Evolutionary conservation across 2,797 vertebrate genomes (phyloP).

Genomic region (Enteromius viviparus): DNA sequence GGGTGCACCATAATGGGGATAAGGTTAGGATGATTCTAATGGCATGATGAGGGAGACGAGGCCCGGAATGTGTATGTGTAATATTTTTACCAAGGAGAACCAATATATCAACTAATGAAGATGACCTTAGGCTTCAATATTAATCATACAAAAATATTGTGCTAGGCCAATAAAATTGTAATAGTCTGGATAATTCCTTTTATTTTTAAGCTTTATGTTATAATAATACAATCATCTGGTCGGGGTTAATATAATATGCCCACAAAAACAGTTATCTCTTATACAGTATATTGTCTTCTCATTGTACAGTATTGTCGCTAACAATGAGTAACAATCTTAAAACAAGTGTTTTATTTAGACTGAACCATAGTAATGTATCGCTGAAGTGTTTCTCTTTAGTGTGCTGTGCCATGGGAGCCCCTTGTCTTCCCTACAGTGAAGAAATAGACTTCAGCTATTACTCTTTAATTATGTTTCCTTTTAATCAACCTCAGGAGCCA

Average conservation of each 20-base stretch:
- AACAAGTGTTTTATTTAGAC: background rate
- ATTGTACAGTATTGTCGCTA: background rate
- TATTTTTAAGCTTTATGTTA: background rate
- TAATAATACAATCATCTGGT: background rate
- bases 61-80: background rate
- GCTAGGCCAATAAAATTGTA: background rate
- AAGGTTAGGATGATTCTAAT: background rate
- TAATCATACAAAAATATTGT: background rate
- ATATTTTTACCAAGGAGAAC: background rate
- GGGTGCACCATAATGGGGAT: too few relatives aligned
- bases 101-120: background rate
- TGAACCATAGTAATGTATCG: background rate
- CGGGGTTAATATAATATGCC: background rate
- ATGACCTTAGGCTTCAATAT: background rate
- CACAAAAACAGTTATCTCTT: background rate
- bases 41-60: background rate
- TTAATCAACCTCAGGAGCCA: constrained; percentile 47
- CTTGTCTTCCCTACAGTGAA: background rate
- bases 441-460: constrained; percentile 18
- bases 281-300: background rate
- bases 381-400: constrained; percentile 18
- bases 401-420: background rate
- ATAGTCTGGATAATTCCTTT: background rate
- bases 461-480: constrained; percentile 52
- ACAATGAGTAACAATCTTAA: background rate